Conservation (phyloP, 2,113 vertebrate species). For the Sisor rabdophorus region DNA sequence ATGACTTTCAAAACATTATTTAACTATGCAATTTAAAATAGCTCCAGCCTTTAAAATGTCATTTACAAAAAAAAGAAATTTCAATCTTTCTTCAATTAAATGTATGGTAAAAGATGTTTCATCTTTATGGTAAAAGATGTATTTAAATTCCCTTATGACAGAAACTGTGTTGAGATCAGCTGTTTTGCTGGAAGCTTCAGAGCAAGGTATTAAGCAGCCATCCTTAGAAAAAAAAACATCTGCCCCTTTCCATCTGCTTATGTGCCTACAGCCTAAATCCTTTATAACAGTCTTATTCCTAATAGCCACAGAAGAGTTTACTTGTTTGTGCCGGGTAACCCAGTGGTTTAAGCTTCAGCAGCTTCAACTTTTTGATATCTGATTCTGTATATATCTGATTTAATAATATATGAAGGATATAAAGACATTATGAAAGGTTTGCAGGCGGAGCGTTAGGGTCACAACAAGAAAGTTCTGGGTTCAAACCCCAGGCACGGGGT, state of each 20-base stretch:
- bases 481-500: no score
- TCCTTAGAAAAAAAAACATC: constrained; percentile 38
- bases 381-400: neutral
- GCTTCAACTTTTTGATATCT: neutral
- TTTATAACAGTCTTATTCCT: constrained; percentile 9
- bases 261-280: constrained; percentile 9
- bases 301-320: neutral
- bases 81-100: constrained; percentile 39
- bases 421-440: no score
- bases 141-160: constrained; percentile 27
- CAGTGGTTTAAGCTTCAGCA: neutral
- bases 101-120: constrained; percentile 32
- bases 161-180: constrained; percentile 34
- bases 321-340: neutral
- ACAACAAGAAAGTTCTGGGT: no score
- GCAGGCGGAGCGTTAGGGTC: no score
- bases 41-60: constrained; percentile 28
- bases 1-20: constrained; percentile 30
- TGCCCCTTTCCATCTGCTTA: constrained; percentile 45
- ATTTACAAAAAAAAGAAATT: constrained; percentile 40
- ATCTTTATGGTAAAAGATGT: constrained; percentile 35
- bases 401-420: neutral
- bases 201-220: constrained; percentile 31
- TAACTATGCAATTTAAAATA: constrained; percentile 8
- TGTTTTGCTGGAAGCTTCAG: constrained; percentile 42